Conservation (phyloP, 2,113 vertebrate species). For the Lasiurus cinereus region DNA sequence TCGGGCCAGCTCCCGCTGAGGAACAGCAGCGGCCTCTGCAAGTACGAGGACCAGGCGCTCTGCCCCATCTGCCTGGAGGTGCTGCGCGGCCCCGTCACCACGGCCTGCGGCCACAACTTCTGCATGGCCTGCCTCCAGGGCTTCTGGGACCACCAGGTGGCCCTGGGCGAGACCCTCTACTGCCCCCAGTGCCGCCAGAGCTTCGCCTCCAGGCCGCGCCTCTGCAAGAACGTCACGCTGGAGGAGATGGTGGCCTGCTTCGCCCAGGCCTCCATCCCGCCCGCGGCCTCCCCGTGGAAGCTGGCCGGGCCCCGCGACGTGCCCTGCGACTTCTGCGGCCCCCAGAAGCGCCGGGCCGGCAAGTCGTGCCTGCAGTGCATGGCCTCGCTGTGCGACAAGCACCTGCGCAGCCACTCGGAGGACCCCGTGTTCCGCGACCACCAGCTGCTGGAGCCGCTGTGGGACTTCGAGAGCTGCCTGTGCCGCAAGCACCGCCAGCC, state of each 20-base stretch:
- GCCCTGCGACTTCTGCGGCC: slow-evolving; percentile 89
- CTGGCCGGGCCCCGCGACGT: slow-evolving; percentile 79
- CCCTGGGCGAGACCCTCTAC: slow-evolving; percentile 66
- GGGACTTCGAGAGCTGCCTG: slow-evolving; percentile 87
- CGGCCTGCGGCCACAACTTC: slow-evolving; percentile 81
- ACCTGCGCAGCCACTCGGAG: slow-evolving; percentile 88
- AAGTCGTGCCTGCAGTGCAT: slow-evolving; percentile 90
- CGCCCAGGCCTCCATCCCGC: slow-evolving; percentile 67
- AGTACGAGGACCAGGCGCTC: slow-evolving; percentile 74
- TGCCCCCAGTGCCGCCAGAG: slow-evolving; percentile 86
- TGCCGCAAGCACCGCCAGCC: slow-evolving; percentile 83
- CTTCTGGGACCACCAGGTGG: slow-evolving; percentile 81
- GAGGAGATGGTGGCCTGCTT: slow-evolving; percentile 85
- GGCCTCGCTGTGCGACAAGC: slow-evolving; percentile 91
- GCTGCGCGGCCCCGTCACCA: slow-evolving; percentile 76
- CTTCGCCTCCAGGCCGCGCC: slow-evolving; percentile 77
- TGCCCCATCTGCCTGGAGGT: slow-evolving; percentile 84
- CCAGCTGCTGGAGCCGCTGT: slow-evolving; percentile 88
- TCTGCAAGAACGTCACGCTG: slow-evolving; percentile 81
- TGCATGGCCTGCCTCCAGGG: slow-evolving; percentile 84
- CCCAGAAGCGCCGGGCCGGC: slow-evolving; percentile 85
- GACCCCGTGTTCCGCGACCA: slow-evolving; percentile 86
- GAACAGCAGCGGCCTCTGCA: neutral
- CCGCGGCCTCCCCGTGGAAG: neutral
- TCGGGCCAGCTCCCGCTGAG: neutral